Base-by-base conservation (phyloP, 2,888 invertebrate genomes). In the Drosophila incognita region DNA sequence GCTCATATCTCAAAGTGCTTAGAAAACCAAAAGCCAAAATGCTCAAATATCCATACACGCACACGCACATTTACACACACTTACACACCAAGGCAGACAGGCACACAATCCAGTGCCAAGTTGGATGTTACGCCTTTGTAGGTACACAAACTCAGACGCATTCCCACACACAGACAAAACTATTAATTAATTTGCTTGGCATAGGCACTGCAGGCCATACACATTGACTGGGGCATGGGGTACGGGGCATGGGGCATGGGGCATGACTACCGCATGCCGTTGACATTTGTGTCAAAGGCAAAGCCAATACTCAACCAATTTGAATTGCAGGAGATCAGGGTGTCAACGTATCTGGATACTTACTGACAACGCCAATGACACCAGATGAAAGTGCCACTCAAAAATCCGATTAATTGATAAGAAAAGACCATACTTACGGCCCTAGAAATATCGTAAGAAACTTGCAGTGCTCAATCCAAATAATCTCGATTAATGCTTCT, bases 151-250 rank as follows among this genome's bases (percentile, higher is more conserved):
- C 29, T 21, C 21, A 27, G n/a, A 49, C 42, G 6, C 42, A 18
- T 18, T 4, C 35, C 33, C 40, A 29, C 35, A 11, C 54, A 24
- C 24, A 49, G 65, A 71, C 72, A 79, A 68, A 74, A 74, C 88
- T 85, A 85, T 85, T 85, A 85, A 87, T 85, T 85, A 85, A 85
- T 87, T 85, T 85, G 72, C 70, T 70, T 79, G 83, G 62, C 79
- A 71, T 63, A 61, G 57, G 60, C 62, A 76, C 81, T 80, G 82
- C 74, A 80, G 74, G 82, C 66, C 76, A 78, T 56, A 75, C 72
- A 75, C 76, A 59, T 54, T 60, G 72, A 79, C 62, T 61, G 69
- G 62, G 54, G 46, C 24, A 24, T 7, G 36, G 18, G 54, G 46
- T 15, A 24, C 4, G 27, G 13, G 54, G 58, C 62, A 46, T 3